phyloP scores from a whole-genome alignment of 2,113 vertebrate genomes.

The Pionites leucogaster region DNA sequence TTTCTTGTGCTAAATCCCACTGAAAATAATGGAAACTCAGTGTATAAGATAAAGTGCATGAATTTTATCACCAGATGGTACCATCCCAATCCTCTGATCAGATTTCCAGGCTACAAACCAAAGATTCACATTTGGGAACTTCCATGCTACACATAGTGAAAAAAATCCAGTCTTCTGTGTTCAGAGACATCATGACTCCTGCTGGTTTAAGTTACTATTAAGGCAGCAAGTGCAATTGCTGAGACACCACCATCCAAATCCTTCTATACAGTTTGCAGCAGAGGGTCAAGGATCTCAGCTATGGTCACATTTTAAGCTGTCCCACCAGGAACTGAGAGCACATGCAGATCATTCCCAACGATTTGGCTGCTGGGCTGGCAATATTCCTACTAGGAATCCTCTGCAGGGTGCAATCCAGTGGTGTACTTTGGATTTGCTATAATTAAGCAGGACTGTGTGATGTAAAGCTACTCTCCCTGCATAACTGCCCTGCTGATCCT shows the following conservation, averaged over 20 bases:
- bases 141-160: not conserved
- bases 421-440: not conserved
- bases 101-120: not conserved
- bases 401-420: not conserved
- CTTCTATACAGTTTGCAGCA: not conserved
- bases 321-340: not conserved
- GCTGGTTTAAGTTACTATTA: not conserved
- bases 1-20: not conserved
- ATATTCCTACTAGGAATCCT: not conserved
- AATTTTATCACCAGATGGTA: not conserved
- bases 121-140: not conserved
- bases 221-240: not conserved
- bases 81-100: not conserved
- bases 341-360: fast-evolving
- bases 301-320: not conserved
- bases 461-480: not conserved
- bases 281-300: not conserved
- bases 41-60: not conserved
- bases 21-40: not conserved
- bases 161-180: fast-evolving
- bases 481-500: not conserved
- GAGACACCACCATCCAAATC: not conserved
- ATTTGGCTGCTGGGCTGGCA: not conserved
- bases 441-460: not conserved
- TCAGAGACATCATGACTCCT: not conserved